Percentiles rank a stretch among this genome's conserved stretches.
These are phyloP conservation scores for Phania funesta DNA, from an alignment of 2,888 invertebrate species.

Conservation along the genomic window DNA sequence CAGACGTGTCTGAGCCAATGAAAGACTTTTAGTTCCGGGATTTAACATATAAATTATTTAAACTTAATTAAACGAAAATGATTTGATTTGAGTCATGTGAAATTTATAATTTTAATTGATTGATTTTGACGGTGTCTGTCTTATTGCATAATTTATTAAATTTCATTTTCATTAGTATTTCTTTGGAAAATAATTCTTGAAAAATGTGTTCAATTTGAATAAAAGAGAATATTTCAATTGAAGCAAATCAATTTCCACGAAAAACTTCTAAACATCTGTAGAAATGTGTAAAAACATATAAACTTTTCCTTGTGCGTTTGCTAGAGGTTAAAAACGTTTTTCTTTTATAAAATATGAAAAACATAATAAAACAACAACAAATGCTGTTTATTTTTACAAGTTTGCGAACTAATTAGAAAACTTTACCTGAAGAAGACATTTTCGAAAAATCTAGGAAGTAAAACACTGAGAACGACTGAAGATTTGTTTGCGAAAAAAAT, in stretches of 20 bases:
- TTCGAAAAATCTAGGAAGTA: neutral
- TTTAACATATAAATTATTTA: neutral
- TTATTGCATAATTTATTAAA: too few species aligned
- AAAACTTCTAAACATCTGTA: neutral
- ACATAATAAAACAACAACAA: neutral
- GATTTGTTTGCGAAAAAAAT: slow-evolving; percentile 31
- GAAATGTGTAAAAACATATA: neutral
- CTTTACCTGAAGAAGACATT: slow-evolving; percentile 57
- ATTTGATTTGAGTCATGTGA: too few species aligned
- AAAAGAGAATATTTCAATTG: too few species aligned
- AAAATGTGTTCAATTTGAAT: too few species aligned
- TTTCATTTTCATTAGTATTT: too few species aligned
- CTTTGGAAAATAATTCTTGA: too few species aligned
- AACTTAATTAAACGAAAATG: neutral
- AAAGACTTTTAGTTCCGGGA: slow-evolving; percentile 29
- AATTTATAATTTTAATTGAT: too few species aligned
- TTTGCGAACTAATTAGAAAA: slow-evolving; percentile 64
- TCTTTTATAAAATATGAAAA: too few species aligned
- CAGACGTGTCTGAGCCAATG: neutral
- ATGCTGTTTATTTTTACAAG: slow-evolving; percentile 9
- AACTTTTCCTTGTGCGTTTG: slow-evolving; percentile 26
- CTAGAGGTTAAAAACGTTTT: neutral
- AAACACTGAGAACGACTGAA: neutral
- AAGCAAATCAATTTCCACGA: neutral
- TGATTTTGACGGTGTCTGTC: too few species aligned